phyloP scores from a whole-genome alignment of 2,113 vertebrate species.

The Peromyscus maniculatus region DNA sequence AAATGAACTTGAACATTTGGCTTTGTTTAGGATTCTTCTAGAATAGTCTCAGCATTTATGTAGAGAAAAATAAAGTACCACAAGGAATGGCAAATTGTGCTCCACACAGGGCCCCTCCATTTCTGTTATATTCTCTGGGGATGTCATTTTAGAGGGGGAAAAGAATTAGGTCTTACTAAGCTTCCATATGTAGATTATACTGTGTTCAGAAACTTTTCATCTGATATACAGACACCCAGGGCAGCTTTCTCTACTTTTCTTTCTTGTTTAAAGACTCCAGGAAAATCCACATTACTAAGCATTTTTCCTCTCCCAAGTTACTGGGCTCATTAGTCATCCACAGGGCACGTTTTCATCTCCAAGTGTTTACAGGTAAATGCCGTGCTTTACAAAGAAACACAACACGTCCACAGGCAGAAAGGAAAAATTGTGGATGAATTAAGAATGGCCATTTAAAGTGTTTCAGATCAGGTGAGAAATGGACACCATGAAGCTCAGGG shows the following conservation, averaged over 20 bases:
- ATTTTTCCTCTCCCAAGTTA: neutral
- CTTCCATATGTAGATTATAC: slow-evolving; percentile 15
- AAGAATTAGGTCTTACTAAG: slow-evolving; percentile 41
- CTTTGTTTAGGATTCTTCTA: slow-evolving; percentile 53
- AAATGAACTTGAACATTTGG: slow-evolving; percentile 49
- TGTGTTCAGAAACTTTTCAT: slow-evolving; percentile 17
- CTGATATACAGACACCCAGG: neutral
- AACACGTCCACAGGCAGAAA: neutral
- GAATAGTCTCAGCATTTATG: slow-evolving; percentile 56
- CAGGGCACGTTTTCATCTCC: neutral
- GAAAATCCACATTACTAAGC: neutral
- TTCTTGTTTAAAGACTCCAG: neutral
- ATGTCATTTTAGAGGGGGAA: slow-evolving; percentile 21
- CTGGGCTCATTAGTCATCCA: neutral
- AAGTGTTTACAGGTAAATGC: neutral
- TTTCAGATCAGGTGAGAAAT: slow-evolving; percentile 1
- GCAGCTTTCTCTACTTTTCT: neutral
- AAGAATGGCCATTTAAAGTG: slow-evolving; percentile 10
- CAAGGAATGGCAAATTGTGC: slow-evolving; percentile 49
- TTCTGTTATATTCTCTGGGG: neutral
- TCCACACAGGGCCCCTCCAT: slow-evolving; percentile 63
- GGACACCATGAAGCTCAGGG: neutral
- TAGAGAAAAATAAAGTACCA: slow-evolving; percentile 2
- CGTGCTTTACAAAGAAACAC: neutral
- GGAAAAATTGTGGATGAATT: neutral